Base-by-base conservation (phyloP, 2,797 vertebrate genomes). In the Kryptolebias ocellatus region DNA sequence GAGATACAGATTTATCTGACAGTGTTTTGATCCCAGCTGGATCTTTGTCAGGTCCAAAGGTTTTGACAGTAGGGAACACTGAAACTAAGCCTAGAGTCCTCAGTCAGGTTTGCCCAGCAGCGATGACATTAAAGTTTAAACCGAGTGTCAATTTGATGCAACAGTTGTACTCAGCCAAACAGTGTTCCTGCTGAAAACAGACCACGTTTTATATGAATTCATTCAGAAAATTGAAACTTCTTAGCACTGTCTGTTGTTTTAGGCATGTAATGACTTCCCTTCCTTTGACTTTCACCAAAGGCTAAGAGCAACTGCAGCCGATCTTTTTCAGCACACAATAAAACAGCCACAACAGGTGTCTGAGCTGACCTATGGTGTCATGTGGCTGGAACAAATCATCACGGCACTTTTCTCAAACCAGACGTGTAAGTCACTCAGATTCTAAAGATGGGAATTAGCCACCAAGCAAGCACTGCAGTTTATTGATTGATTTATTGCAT, bases 331-430 rank as follows among this genome's bases (percentile, higher is more conserved):
- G 55, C 57, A 49, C 27, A 37, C 27, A 1, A 14, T 62, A 29
- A 68, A 72, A 42, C 10, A 46, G 18, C 44, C 31, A 24, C 61
- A 67, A 8, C 50, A 59, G 58, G 50, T 68, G 55, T 28, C 20
- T 52, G 15, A 31, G 27, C 11, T 4, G 0, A 56, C 12, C n/a
- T 56, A 11, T 1, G 12, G 39, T 27, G 55, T 42, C 12, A 7
- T 39, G 37, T 7, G 27, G 24, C 55, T 44, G 18, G 42, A 42
- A n/a, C 55, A 24, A 14, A 44, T 16, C 53, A 55, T 9, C 10
- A 37, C 6, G 31, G 20, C 34, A 24, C 14, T 53, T 53, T 24
- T 24, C 49, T 2, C 15, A 16, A 47, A 47, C 17, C 46, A n/a
- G 46, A n/a, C 4, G 10, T 42, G 39, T 11, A 24, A 3, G 46